These are phyloP conservation scores for Myopa testacea DNA, from an alignment of 2,888 invertebrate species.

Conservation along the genomic window DNA sequence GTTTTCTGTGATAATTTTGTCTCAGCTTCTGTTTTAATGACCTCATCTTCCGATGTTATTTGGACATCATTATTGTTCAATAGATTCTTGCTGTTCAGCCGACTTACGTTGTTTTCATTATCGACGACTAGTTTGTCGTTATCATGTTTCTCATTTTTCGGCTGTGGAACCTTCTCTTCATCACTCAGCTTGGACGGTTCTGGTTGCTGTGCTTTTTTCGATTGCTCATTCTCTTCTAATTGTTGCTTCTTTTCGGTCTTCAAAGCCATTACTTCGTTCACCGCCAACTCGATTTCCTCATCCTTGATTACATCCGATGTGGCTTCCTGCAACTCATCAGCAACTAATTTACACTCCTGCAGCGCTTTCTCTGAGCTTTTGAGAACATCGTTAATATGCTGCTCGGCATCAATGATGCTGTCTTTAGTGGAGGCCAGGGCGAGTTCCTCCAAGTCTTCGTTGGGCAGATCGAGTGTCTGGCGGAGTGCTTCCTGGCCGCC, in stretches of 20 bases:
- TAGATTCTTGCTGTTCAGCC: slow-evolving; percentile 63
- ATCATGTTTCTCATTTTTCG: neutral
- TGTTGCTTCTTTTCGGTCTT: slow-evolving; percentile 66
- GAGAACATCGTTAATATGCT: slow-evolving; percentile 71
- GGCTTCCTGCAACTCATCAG: slow-evolving; percentile 59
- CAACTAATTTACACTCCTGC: slow-evolving; percentile 66
- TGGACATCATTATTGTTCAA: slow-evolving; percentile 49
- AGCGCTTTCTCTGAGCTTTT: slow-evolving; percentile 70
- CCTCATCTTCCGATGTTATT: neutral
- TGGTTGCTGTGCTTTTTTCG: slow-evolving; percentile 26
- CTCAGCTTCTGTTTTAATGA: neutral
- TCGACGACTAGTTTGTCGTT: slow-evolving; percentile 44
- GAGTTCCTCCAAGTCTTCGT: slow-evolving; percentile 59
- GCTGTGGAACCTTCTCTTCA: neutral
- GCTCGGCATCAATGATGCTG: slow-evolving; percentile 65
- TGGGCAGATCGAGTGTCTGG: slow-evolving; percentile 68
- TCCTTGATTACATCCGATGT: slow-evolving; percentile 70
- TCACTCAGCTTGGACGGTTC: neutral
- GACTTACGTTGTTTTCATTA: slow-evolving; percentile 54
- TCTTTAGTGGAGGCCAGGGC: slow-evolving; percentile 57
- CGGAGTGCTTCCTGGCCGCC: slow-evolving; percentile 63
- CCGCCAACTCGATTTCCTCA: slow-evolving; percentile 71
- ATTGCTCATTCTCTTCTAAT: slow-evolving; percentile 44
- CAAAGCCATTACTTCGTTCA: slow-evolving; percentile 70
- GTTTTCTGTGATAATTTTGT: slow-evolving; percentile 11